Percentiles rank a stretch among this genome's conserved stretches.
Conservation (phyloP, 1,140 invertebrate species). For the Drosophila ogumai region DNA sequence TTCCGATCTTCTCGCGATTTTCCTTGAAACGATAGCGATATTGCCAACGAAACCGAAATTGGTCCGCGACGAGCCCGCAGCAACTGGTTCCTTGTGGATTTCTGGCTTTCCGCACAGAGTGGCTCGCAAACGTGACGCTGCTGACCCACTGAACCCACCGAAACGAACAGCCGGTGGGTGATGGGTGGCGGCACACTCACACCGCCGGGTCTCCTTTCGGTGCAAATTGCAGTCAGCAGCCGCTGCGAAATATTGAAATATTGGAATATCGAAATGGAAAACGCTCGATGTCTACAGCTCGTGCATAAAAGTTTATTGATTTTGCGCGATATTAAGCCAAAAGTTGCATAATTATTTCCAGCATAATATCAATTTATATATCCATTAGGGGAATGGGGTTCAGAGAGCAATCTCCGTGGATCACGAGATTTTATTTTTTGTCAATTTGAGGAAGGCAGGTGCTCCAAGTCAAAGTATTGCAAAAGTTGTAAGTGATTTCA, state of each 20-base stretch:
- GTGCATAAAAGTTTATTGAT: slow-evolving; percentile 80
- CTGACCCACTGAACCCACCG: slow-evolving; percentile 77
- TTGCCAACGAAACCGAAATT: slow-evolving; percentile 80
- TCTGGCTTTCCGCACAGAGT: slow-evolving; percentile 19
- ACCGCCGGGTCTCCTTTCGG: slow-evolving; percentile 15
- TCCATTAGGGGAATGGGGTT: slow-evolving; percentile 42
- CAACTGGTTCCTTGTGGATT: slow-evolving; percentile 50
- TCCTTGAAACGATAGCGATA: slow-evolving; percentile 64
- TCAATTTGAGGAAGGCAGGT: slow-evolving; percentile 28
- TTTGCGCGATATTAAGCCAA: slow-evolving; percentile 59
- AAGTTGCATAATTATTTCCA: slow-evolving; percentile 74
- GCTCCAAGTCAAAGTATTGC: slow-evolving; percentile 4
- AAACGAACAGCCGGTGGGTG: slow-evolving; percentile 61
- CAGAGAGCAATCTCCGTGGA: slow-evolving; percentile 31
- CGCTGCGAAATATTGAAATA: slow-evolving; percentile 51
- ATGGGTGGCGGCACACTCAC: slow-evolving; percentile 43
- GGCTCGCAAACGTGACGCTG: slow-evolving; percentile 69
- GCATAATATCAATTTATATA: slow-evolving; percentile 64
- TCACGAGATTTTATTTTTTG: slow-evolving; percentile 45
- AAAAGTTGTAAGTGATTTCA: background rate
- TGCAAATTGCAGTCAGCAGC: slow-evolving; percentile 68
- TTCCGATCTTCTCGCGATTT: slow-evolving; percentile 5
- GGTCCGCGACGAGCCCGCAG: slow-evolving; percentile 42
- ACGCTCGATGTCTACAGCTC: slow-evolving; percentile 37
- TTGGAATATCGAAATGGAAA: slow-evolving; percentile 70